Evolutionary conservation across 1,140 invertebrate genomes (phyloP), one percentile per base, ranked within the genome.

Genomic region (Drosophila nigromelanica): DNA sequence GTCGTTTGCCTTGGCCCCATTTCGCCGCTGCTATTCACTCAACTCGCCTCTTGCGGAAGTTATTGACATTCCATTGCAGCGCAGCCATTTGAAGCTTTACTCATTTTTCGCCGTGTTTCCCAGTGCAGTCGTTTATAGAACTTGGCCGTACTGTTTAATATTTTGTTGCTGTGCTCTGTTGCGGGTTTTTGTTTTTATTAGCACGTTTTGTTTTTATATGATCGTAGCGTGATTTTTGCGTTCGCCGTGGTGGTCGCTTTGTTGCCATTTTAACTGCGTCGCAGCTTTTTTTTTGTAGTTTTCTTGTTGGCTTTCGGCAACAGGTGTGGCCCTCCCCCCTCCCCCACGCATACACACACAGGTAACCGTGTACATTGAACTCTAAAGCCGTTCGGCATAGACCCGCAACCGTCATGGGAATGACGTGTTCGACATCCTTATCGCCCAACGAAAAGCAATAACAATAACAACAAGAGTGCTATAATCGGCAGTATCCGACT

Each of bases 131-230:
- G 39, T 58, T 50, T n/a, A 51, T 76, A 69, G 71, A 48, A 24
- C 39, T 52, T 60, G 62, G 27, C 24, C 45, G 39, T 52, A n/a
- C 50, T 70, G 10, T 40, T 70, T 48, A 39, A 33, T 66, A 39
- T 40, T 0, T 35, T 10, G 7, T 35, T 35, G 37, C 12, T 24
- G 37, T 43, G 37, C 12, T 40, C 18, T 43, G n/a, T 61, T 58
- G 14, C 54, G 56, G 33, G 58, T 12, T 62, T 55, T 56, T 55
- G 51, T 78, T 67, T 48, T 87, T 81, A 87, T 86, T 86, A 86
- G 81, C 81, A 86, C 82, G 81, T 86, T 87, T 86, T 66, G 71
- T 48, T 55, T 83, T 87, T 87, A 87, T 87, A 87, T 79, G 82
- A 79, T 87, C 69, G 83, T 78, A 79, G 83, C 82, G 83, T 87